phyloP scores from a whole-genome alignment of 2,888 invertebrate genomes.

The Criorhina ranunculi region DNA sequence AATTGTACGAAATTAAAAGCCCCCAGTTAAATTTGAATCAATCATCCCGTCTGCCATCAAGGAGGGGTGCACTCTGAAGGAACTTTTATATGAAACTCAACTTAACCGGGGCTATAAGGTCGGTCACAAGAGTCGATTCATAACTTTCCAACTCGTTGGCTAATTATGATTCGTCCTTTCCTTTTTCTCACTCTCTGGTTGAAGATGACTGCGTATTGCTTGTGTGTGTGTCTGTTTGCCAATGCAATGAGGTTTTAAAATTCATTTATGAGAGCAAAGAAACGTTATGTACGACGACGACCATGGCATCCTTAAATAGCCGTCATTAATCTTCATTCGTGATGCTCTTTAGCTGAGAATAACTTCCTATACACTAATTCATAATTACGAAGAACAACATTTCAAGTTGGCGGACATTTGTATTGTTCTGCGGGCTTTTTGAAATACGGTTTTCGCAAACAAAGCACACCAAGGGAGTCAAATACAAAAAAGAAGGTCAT shows the following conservation, averaged over 20 bases:
- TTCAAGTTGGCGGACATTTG: constrained; percentile 76
- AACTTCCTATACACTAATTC: constrained; percentile 75
- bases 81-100: constrained; percentile 10
- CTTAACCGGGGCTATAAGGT: constrained; percentile 27
- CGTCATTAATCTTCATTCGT: constrained; percentile 76
- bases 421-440: constrained; percentile 63
- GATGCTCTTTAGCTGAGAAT: constrained; percentile 73
- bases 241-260: constrained; percentile 70
- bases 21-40: constrained; percentile 75
- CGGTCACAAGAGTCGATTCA: constrained; percentile 71
- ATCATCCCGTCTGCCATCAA: constrained; percentile 44
- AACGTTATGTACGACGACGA: constrained; percentile 11
- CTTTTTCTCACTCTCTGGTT: neutral
- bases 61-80: constrained; percentile 4
- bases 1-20: constrained; percentile 75
- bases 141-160: constrained; percentile 77
- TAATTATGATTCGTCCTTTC: constrained; percentile 68
- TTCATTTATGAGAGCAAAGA: constrained; percentile 69
- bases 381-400: constrained; percentile 75
- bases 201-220: neutral
- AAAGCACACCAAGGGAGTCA: constrained; percentile 15
- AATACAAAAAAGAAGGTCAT: constrained; percentile 50
- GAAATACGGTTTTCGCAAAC: constrained; percentile 64
- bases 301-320: constrained; percentile 70
- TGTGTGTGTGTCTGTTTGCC: constrained; percentile 15